Evolutionary conservation across 2,888 invertebrate species (phyloP).

Genomic region (Epinotia bilunana): DNA sequence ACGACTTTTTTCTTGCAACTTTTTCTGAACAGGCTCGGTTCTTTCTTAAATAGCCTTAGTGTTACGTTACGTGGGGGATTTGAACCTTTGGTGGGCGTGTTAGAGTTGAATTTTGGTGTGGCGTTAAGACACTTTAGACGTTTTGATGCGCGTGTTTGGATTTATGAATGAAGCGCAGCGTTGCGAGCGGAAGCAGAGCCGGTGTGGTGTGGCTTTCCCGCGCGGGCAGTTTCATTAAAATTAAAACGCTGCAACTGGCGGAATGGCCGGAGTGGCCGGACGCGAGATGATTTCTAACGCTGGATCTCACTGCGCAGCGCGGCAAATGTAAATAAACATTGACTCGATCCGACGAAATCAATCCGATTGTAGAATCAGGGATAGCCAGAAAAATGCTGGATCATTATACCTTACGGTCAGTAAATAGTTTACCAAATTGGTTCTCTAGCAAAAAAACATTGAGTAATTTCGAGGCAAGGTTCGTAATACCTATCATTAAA

Average conservation of each 20-base stretch:
- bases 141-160: constrained; percentile 55
- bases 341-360: constrained; percentile 18
- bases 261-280: constrained; percentile 80
- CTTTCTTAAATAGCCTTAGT: constrained; percentile 56
- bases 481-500: constrained; percentile 68
- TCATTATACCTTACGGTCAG: constrained; percentile 42
- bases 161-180: constrained; percentile 84
- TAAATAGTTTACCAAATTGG: constrained; percentile 44
- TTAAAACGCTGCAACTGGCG: constrained; percentile 80
- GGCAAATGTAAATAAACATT: constrained; percentile 40
- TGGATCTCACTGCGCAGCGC: constrained; percentile 22
- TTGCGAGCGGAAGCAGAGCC: constrained; percentile 81
- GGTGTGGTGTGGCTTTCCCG: constrained; percentile 83
- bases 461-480: constrained; percentile 51
- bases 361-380: constrained; percentile 29
- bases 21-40: constrained; percentile 68
- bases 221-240: constrained; percentile 83
- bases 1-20: constrained; percentile 77
- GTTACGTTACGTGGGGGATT: constrained; percentile 49
- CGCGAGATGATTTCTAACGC: constrained; percentile 80
- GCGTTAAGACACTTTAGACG: constrained; percentile 54
- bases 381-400: constrained; percentile 11
- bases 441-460: constrained; percentile 37
- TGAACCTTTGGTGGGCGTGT: constrained; percentile 51
- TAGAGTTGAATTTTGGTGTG: constrained; percentile 62